These are phyloP conservation scores for Dryadula phaetusa DNA, from an alignment of 2,888 invertebrate genomes.

Conservation along the genomic window DNA sequence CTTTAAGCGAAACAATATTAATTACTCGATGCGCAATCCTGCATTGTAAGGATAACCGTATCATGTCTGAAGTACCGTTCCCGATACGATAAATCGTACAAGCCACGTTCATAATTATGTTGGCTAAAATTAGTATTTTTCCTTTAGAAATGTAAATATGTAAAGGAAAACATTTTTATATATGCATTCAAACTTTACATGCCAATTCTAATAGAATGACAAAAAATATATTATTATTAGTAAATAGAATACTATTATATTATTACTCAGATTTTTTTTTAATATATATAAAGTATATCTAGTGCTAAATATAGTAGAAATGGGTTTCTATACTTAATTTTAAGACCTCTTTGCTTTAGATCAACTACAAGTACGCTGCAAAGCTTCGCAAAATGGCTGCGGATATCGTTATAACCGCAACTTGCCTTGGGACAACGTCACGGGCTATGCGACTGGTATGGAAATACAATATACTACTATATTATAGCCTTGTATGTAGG, in stretches of 20 bases:
- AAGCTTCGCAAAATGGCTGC: constrained; percentile 60
- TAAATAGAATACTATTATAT: background rate
- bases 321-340: background rate
- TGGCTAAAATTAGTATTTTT: background rate
- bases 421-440: constrained; percentile 57
- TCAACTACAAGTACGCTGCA: background rate
- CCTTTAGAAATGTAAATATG: too few species aligned
- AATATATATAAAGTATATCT: background rate
- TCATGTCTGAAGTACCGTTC: constrained; percentile 48
- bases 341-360: constrained; percentile 4
- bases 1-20: constrained; percentile 49
- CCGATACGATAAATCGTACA: constrained; percentile 24
- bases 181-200: too few species aligned
- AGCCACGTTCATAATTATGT: background rate
- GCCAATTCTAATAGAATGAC: too few species aligned
- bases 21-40: constrained; percentile 49
- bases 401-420: constrained; percentile 63
- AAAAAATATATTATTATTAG: too few species aligned
- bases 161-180: too few species aligned
- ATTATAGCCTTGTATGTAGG: constrained; percentile 30
- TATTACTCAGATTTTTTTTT: background rate
- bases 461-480: constrained; percentile 42
- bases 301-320: background rate
- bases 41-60: constrained; percentile 58
- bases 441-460: constrained; percentile 64